A percentile compares a stretch with the other conserved stretches of the same genome.
phyloP scores from a whole-genome alignment of 2,797 vertebrate genomes.

The Parauchenoglanis ngamensis region DNA sequence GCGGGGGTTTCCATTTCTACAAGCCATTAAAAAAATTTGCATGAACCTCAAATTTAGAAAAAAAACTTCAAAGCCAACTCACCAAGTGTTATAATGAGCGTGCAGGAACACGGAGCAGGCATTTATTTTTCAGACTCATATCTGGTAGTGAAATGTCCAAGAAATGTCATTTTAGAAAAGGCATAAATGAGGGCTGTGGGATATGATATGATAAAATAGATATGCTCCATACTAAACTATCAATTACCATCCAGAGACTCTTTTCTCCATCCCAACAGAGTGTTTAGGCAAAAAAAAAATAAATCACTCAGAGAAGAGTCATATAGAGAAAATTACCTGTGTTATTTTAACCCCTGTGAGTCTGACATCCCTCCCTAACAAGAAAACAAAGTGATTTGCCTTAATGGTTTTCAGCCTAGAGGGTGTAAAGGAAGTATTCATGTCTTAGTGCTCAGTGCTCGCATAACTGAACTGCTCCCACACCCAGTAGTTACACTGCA shows the following conservation, averaged over 20 bases:
- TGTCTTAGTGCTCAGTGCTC: not conserved
- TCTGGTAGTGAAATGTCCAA: constrained; percentile 42
- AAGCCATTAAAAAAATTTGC: constrained; percentile 41
- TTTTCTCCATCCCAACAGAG: not conserved
- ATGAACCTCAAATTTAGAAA: constrained; percentile 42
- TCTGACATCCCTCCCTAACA: not conserved
- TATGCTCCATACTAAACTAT: not conserved
- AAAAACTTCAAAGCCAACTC: constrained; percentile 42
- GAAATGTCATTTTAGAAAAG: not conserved
- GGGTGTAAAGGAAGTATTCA: not conserved
- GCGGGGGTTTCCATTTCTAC: constrained; percentile 41
- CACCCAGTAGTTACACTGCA: not conserved
- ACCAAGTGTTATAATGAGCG: constrained; percentile 42
- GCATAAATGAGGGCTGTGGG: not conserved
- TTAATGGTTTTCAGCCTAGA: not conserved
- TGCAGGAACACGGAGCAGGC: constrained; percentile 17
- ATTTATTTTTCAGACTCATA: not conserved
- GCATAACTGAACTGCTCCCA: not conserved
- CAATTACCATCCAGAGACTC: not conserved
- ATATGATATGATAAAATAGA: not conserved
- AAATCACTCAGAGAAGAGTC: not conserved
- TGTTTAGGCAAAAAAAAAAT: not conserved
- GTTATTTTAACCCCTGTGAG: not conserved
- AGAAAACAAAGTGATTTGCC: not conserved
- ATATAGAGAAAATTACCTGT: not conserved